These are phyloP conservation scores for Novumbra hubbsi DNA, from an alignment of 2,797 vertebrate species.

Conservation along the genomic window DNA sequence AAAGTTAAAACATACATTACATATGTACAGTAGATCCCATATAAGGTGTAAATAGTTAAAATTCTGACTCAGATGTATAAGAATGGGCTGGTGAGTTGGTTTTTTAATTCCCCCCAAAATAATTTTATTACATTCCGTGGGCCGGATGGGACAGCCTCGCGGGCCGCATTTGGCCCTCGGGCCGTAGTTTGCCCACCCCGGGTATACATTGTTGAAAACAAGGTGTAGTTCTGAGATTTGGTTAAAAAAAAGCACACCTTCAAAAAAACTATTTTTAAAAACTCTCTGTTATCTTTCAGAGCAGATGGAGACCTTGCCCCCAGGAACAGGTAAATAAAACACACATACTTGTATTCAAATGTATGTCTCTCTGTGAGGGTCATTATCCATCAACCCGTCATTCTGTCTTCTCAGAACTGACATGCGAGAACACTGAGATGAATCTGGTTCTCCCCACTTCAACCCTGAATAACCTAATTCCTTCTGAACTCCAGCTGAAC, in stretches of 20 bases:
- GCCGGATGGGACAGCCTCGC: too few relatives aligned
- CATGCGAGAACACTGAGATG: slow-evolving; percentile 61
- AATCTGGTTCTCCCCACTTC: slow-evolving; percentile 61
- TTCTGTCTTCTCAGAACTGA: slow-evolving; percentile 56
- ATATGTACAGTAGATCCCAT: too few relatives aligned
- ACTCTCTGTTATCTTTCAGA: slow-evolving; percentile 46
- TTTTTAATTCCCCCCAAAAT: too few relatives aligned
- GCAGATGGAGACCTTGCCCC: slow-evolving; percentile 49
- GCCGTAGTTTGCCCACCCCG: too few relatives aligned
- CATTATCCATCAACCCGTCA: neutral
- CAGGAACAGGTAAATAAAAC: slow-evolving; percentile 63
- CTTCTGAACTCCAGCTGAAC: slow-evolving; percentile 67
- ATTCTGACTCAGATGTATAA: too few relatives aligned
- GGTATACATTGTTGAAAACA: neutral
- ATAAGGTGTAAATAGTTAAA: too few relatives aligned
- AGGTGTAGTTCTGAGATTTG: neutral
- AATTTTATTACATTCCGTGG: too few relatives aligned
- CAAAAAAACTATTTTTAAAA: neutral
- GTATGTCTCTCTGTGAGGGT: neutral
- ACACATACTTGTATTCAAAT: neutral
- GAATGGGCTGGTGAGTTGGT: too few relatives aligned
- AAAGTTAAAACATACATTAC: too few relatives aligned
- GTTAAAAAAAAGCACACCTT: neutral
- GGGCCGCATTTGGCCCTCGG: too few relatives aligned
- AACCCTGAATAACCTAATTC: slow-evolving; percentile 51